Percentiles rank a stretch among this genome's conserved stretches.
Conservation (phyloP, 1,140 invertebrate species). For the Calephelis nemesis region DNA sequence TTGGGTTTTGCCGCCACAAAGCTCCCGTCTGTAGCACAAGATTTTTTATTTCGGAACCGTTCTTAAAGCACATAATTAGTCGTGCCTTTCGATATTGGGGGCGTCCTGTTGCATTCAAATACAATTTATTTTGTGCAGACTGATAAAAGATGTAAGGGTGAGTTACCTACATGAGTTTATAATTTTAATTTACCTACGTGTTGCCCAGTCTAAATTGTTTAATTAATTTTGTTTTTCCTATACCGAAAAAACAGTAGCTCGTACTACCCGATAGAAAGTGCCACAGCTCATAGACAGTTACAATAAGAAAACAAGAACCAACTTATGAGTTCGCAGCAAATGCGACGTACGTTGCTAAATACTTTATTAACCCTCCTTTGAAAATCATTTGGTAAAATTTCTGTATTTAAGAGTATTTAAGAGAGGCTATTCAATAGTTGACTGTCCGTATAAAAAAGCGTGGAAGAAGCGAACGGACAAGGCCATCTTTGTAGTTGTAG, state of each 20-base stretch:
- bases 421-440: too few relatives aligned
- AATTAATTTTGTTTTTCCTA: background rate
- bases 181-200: background rate
- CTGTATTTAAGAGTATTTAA: too few relatives aligned
- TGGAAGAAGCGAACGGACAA: too few relatives aligned
- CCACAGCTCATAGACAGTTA: too few relatives aligned
- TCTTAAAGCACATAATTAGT: constrained; percentile 74
- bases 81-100: constrained; percentile 55
- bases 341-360: too few relatives aligned
- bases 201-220: background rate
- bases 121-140: constrained; percentile 43
- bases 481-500: too few relatives aligned
- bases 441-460: too few relatives aligned
- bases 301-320: too few relatives aligned
- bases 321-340: too few relatives aligned
- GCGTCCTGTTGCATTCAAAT: constrained; percentile 52
- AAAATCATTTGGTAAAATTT: too few relatives aligned
- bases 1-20: constrained; percentile 59
- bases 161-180: background rate
- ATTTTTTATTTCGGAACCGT: constrained; percentile 71
- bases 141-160: constrained; percentile 4
- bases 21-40: constrained; percentile 46
- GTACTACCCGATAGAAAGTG: too few relatives aligned
- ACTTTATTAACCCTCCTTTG: too few relatives aligned
- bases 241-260: background rate